Conservation (phyloP, 2,888 invertebrate genomes). For the Listrodromus nycthemerus region DNA sequence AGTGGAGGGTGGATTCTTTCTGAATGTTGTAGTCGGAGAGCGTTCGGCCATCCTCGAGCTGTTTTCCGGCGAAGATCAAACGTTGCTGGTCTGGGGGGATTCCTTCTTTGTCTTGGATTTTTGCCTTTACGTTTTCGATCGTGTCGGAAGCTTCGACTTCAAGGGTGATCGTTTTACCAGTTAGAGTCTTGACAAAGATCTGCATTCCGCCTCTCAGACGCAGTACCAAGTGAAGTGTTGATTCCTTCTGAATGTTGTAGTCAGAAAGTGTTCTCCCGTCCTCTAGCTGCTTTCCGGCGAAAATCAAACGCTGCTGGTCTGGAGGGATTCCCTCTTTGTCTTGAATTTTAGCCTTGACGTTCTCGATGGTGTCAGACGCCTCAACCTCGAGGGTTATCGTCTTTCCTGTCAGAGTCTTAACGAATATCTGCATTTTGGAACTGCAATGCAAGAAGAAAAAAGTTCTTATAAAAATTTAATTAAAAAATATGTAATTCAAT, state of each 20-base stretch:
- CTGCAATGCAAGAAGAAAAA: too few relatives aligned
- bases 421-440: too few relatives aligned
- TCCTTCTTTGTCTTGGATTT: slow-evolving; percentile 76
- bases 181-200: slow-evolving; percentile 93
- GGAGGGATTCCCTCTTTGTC: too few relatives aligned
- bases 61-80: slow-evolving; percentile 96
- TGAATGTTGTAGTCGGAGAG: slow-evolving; percentile 97
- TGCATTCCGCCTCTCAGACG: slow-evolving; percentile 76
- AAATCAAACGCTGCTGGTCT: slow-evolving; percentile 87
- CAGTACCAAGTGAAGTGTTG: slow-evolving; percentile 82
- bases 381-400: too few relatives aligned
- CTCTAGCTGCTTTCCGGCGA: slow-evolving; percentile 96
- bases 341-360: too few relatives aligned
- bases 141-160: slow-evolving; percentile 96
- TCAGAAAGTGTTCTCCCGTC: slow-evolving; percentile 96
- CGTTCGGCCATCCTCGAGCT: slow-evolving; percentile 96
- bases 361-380: too few relatives aligned
- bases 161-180: slow-evolving; percentile 96
- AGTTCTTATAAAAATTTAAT: too few relatives aligned
- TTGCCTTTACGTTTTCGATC: slow-evolving; percentile 86
- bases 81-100: slow-evolving; percentile 94
- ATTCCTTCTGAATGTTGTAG: slow-evolving; percentile 97
- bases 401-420: too few relatives aligned
- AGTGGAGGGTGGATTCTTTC: slow-evolving; percentile 89
- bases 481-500: too few relatives aligned